Conservation (phyloP, 2,888 invertebrate genomes). For the Blastobasis adustella region DNA sequence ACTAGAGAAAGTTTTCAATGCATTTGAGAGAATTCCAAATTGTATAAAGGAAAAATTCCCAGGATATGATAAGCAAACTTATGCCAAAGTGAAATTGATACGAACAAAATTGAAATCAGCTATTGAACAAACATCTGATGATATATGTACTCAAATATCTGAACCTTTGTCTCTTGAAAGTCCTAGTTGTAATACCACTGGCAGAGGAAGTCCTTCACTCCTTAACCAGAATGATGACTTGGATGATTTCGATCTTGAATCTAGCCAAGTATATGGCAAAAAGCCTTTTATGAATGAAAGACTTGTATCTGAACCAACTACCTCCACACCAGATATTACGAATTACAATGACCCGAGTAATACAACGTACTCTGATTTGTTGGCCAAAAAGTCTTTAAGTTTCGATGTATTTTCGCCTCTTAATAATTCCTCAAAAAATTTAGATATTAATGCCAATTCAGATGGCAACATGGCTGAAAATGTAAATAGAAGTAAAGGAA, state of each 20-base stretch:
- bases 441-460: conserved; percentile 30
- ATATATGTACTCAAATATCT: conserved; percentile 16
- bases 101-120: conserved; percentile 72
- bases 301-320: conserved; percentile 11
- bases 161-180: conserved; percentile 13
- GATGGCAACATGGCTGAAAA: conserved; percentile 29
- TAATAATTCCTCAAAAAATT: conserved; percentile 25
- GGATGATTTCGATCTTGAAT: conserved; percentile 36
- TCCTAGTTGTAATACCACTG: conserved; percentile 21
- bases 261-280: conserved; percentile 24
- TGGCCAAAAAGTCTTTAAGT: conserved; percentile 39
- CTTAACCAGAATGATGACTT: conserved; percentile 29
- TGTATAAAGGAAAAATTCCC: conserved; percentile 76
- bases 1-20: conserved; percentile 76
- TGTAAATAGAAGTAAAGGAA: conserved; percentile 45
- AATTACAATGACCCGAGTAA: conserved; percentile 29
- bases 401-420: conserved; percentile 42
- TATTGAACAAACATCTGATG: conserved; percentile 54
- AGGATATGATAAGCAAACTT: conserved; percentile 73
- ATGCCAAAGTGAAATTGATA: conserved; percentile 71
- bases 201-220: conserved; percentile 26
- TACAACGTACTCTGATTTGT: conserved; percentile 38
- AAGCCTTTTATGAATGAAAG: conserved; percentile 12
- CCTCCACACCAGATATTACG: conserved; percentile 44
- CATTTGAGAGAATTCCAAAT: conserved; percentile 78